phyloP scores from a whole-genome alignment of 2,113 vertebrate species.

The Porphyrio hochstetteri region DNA sequence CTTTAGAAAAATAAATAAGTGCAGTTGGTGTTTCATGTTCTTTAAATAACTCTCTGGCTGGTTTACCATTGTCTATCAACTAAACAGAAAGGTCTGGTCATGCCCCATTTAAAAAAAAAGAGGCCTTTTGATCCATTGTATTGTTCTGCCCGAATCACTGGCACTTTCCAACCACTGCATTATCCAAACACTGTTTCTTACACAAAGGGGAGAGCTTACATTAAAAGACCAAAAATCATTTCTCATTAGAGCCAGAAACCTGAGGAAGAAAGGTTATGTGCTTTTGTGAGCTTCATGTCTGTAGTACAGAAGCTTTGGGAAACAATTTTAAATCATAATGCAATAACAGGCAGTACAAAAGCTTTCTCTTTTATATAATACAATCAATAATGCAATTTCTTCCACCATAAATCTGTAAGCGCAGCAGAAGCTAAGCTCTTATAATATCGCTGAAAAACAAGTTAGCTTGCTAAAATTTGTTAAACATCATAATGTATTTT shows the following conservation, averaged over 20 bases:
- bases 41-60: constrained; percentile 41
- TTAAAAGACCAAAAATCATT: constrained; percentile 20
- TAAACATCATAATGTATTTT: background rate
- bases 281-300: constrained; percentile 6
- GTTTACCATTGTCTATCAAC: constrained; percentile 15
- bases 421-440: background rate
- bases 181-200: constrained; percentile 29
- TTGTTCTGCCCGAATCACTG: constrained; percentile 17
- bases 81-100: constrained; percentile 52
- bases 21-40: background rate
- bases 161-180: background rate
- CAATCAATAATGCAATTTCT: constrained; percentile 41
- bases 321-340: constrained; percentile 47
- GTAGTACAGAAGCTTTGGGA: constrained; percentile 5
- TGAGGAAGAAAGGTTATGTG: constrained; percentile 31
- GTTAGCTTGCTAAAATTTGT: background rate
- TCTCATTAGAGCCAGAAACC: constrained; percentile 54
- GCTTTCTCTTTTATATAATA: constrained; percentile 19
- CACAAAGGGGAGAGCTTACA: constrained; percentile 23
- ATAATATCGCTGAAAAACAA: background rate
- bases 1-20: background rate
- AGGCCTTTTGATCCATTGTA: background rate
- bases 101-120: background rate
- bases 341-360: background rate
- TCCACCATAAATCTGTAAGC: constrained; percentile 10